Base-by-base conservation (phyloP, 2,113 vertebrate species). In the Microtus oregoni region DNA sequence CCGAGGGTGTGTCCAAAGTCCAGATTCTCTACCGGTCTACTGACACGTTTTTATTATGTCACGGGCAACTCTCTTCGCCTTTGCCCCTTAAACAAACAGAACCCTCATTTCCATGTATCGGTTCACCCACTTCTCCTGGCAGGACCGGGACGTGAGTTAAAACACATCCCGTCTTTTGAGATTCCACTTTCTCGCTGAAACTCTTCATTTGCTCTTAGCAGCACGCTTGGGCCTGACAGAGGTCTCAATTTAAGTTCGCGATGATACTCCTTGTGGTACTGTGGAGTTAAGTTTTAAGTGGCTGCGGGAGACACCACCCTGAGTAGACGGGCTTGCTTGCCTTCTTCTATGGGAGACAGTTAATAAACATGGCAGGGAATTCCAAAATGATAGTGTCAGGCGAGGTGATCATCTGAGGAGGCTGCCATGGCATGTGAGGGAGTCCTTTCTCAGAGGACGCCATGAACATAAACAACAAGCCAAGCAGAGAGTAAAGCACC, bases 331-430 rank as follows among this genome's bases (percentile, higher is more conserved):
- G 50, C 50, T 52, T 52, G 41, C 63, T 44, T 86, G 9, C 63
- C 32, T 89, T 79, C 17, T 81, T 20, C 24, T 50, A 63, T 12
- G 70, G 19, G 55, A 75, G 38, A 65, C 8, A 47, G 70, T 9
- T 55, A 79, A 24, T 73, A 86, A 73, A 26, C 47, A 4, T 72
- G 35, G 14, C 47, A 44, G 9, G 83, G 38, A 15, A 91, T 76
- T 94, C 55, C 24, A 58, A 65, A 93, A n/a, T 14, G 38, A 63
- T 65, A 38, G 38, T 94, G 47, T 95, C n/a, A 95, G 50, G 13
- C 8, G 13, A 52, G 50, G 50, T 52, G 76, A 30, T 94, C 47
- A 78, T 73, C 44, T 63, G 63, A 89, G 94, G 41, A 1, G 22
- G 32, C 12, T 44, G 26, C 70, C 22, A 15, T 50, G 12, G 35